Base-by-base conservation (phyloP, 2,113 vertebrate species). In the Microtus montanus region DNA sequence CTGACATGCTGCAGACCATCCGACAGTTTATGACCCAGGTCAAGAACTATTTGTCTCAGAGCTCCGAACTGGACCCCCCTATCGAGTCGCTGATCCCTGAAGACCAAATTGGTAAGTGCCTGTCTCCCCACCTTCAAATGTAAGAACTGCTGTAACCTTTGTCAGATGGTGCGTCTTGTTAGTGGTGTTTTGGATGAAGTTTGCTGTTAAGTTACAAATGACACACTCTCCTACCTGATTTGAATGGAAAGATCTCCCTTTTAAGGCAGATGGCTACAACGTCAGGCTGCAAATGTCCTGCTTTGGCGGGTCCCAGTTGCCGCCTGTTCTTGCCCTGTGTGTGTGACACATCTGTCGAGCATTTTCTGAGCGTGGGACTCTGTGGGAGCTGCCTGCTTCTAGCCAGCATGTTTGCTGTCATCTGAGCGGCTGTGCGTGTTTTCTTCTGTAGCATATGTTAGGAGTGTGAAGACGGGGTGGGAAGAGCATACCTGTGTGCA, bases 11-110 rank as follows among this genome's bases (percentile, higher is more conserved):
- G 95, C 99, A 99, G 98, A 99, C 99, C 2, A 97, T 99, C 95
- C 98, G 99, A 80, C 99, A 99, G 98, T 99, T 99, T 92, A 99
- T 99, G 99, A 99, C 99, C 15, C 99, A 99, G 94, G 99, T 99
- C 96, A 99, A 99, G 98, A 99, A 99, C 91, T 99, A 99, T 96
- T 98, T 99, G 98, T 98, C 98, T 41, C 99, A 99, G 98, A 99
- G 99, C 98, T 99, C 99, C 0, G 99, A 99, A 97, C 98, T 99
- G 38, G 99, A 99, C 92, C 99, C 99, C 0, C 99, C 99, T 0
- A 98, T 99, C 0, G 99, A 99, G 95, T 99, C 99, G 0, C 98
- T 99, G 92, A 99, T 99, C 97, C 99, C 99, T 0, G 99, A 99
- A 97, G 99, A 99, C 97, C 99, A 99, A 97, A 99, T 99, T 75